These are phyloP conservation scores for Sminthurinus aureus DNA, from an alignment of 2,888 invertebrate species.

Conservation along the genomic window DNA sequence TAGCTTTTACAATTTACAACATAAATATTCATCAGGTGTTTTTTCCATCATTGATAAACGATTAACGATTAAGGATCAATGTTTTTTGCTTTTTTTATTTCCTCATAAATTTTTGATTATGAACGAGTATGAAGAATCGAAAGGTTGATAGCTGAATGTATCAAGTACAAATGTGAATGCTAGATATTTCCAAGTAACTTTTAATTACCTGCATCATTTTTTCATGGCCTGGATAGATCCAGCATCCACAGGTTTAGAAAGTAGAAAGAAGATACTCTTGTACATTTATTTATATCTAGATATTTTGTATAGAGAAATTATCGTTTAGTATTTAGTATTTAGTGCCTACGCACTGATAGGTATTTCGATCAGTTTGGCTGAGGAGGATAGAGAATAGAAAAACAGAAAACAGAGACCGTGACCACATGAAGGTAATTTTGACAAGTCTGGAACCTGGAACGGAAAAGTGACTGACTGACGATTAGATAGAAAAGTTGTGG, in stretches of 20 bases:
- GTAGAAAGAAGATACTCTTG: neutral
- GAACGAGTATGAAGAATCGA: no score
- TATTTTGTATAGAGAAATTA: neutral
- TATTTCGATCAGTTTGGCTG: neutral
- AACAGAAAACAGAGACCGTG: neutral
- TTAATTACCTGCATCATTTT: neutral
- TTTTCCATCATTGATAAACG: neutral
- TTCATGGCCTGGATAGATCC: neutral
- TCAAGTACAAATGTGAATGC: no score
- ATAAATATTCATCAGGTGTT: neutral
- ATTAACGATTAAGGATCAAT: neutral
- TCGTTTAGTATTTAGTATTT: no score
- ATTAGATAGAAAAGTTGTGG: neutral
- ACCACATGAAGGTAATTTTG: neutral
- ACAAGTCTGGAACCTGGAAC: neutral
- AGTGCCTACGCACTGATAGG: no score
- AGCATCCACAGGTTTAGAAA: no score
- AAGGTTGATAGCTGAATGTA: no score
- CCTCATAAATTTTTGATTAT: no score
- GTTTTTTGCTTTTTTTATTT: neutral
- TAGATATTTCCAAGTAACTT: neutral
- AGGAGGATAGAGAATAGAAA: no score
- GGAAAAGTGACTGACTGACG: neutral
- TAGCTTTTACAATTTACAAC: neutral
- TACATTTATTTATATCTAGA: neutral